Percentiles rank a stretch among this genome's conserved stretches.
Conservation (phyloP, 37 sponge, comb jelly and placozoan genomes). For the Ianthella basta region DNA sequence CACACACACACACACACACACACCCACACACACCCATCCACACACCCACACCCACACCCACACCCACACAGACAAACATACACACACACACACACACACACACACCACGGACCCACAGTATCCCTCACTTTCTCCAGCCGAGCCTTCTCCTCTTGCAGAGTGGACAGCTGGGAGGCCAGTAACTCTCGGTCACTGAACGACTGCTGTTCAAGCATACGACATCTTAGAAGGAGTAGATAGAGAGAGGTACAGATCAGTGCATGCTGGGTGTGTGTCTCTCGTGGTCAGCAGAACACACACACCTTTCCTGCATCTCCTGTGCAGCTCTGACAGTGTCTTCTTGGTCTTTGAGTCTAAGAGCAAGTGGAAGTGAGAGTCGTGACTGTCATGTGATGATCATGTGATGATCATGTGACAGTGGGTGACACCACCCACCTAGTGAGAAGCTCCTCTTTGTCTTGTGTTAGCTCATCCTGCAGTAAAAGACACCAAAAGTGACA, state of each 20-base stretch:
- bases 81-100: too few relatives aligned
- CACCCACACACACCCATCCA: too few relatives aligned
- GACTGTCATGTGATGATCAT: too few relatives aligned
- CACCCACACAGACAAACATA: too few relatives aligned
- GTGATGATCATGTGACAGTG: background rate
- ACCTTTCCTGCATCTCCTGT: conserved; percentile 59
- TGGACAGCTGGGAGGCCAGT: conserved; percentile 63
- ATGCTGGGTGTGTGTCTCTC: too few relatives aligned
- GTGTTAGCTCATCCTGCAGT: background rate
- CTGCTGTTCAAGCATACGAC: conserved; percentile 54
- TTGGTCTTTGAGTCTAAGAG: background rate
- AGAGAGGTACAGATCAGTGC: too few relatives aligned
- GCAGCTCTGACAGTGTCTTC: background rate
- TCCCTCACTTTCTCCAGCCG: conserved; percentile 65
- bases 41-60: too few relatives aligned
- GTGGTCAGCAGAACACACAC: too few relatives aligned
- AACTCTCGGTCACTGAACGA: conserved; percentile 68
- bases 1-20: too few relatives aligned
- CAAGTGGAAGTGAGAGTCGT: background rate
- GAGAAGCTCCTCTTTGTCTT: background rate
- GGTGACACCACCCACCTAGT: background rate
- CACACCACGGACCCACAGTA: too few relatives aligned
- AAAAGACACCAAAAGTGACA: too few relatives aligned
- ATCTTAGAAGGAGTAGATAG: too few relatives aligned
- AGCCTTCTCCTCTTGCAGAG: conserved; percentile 70